Evolutionary conservation across 1,140 invertebrate genomes (phyloP).

Genomic region (Helicoverpa armigera): DNA sequence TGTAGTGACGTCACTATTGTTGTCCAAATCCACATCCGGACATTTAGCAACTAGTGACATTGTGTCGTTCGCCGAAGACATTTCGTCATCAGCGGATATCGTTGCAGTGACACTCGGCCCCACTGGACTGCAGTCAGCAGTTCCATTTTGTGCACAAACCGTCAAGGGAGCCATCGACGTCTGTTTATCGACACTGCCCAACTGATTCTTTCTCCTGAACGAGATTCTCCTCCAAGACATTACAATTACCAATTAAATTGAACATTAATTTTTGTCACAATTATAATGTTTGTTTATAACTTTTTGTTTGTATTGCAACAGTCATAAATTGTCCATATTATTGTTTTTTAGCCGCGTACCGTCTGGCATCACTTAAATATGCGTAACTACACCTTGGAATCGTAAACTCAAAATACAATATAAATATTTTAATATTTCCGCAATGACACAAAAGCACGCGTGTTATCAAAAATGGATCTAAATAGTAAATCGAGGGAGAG

Average conservation of each 20-base stretch:
- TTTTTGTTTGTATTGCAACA: not conserved
- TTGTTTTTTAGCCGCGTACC: not conserved
- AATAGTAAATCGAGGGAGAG: constrained; percentile 18
- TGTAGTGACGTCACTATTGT: constrained; percentile 43
- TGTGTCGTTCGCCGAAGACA: constrained; percentile 42
- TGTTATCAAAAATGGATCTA: constrained; percentile 35
- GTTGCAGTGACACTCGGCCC: not conserved
- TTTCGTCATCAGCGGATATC: constrained; percentile 54
- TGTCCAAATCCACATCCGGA: constrained; percentile 44
- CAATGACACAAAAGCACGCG: not conserved
- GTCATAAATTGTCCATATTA: not conserved
- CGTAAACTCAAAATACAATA: not conserved
- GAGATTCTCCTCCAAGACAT: constrained; percentile 66
- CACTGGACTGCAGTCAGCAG: too few species aligned
- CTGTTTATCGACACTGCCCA: constrained; percentile 51
- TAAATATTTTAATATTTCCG: constrained; percentile 32
- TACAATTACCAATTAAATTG: constrained; percentile 15
- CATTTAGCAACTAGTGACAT: constrained; percentile 55
- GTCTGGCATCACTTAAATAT: not conserved
- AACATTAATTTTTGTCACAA: not conserved
- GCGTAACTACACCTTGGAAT: not conserved
- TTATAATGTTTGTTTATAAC: not conserved
- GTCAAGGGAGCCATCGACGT: not conserved
- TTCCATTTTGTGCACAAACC: constrained; percentile 5
- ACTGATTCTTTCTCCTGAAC: constrained; percentile 59